Conservation (phyloP, 2,888 invertebrate genomes). For the Drosophila mercatorum region DNA sequence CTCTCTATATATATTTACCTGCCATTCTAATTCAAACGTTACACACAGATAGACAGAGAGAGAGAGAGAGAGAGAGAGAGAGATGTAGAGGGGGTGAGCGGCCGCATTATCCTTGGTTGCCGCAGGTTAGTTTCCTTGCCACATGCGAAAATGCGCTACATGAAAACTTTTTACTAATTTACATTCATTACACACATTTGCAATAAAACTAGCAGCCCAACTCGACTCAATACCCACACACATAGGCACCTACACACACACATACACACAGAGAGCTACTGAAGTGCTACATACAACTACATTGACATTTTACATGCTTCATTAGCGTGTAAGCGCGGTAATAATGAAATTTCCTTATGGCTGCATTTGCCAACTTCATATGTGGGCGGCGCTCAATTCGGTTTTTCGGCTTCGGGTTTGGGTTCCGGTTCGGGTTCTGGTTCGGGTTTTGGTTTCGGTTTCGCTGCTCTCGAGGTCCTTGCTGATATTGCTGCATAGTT, state of each 20-base stretch:
- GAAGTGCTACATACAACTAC: constrained; percentile 55
- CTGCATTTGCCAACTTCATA: constrained; percentile 65
- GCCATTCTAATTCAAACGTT: constrained; percentile 69
- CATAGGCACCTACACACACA: constrained; percentile 8
- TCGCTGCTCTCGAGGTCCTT: constrained; percentile 1
- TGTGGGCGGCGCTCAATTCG: constrained; percentile 12
- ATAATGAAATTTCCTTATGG: constrained; percentile 81
- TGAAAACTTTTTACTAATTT: constrained; percentile 79
- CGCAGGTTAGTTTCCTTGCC: constrained; percentile 68
- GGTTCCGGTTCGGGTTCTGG: constrained; percentile 2
- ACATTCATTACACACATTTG: constrained; percentile 82
- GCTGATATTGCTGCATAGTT: constrained; percentile 71
- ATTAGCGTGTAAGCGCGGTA: constrained; percentile 80
- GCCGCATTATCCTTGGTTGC: constrained; percentile 60
- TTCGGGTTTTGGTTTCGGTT: constrained; percentile 10
- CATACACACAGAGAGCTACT: not conserved
- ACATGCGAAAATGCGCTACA: constrained; percentile 47
- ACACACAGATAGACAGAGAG: constrained; percentile 30
- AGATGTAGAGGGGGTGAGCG: not conserved
- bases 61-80: not conserved
- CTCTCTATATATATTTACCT: constrained; percentile 32
- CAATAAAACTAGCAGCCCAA: constrained; percentile 76
- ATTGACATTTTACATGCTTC: constrained; percentile 82
- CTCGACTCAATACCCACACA: constrained; percentile 47
- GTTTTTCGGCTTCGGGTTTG: constrained; percentile 3